phyloP scores from a whole-genome alignment of 2,797 vertebrate species.

The Myiotriccus ornatus region DNA sequence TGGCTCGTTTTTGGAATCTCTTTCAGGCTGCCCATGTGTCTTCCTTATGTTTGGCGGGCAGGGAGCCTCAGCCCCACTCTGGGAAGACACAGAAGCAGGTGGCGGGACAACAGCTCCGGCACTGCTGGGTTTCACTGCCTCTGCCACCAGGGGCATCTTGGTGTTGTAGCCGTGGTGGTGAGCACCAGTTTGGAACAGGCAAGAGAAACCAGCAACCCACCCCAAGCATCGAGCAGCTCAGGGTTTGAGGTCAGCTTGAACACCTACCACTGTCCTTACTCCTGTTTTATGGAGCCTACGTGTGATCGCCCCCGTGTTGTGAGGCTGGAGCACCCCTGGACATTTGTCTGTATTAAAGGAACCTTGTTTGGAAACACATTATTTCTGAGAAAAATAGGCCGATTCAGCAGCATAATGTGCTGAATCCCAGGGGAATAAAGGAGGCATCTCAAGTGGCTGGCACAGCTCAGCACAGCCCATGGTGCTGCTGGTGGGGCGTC shows the following conservation, averaged over 20 bases:
- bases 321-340: neutral
- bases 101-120: fast-evolving
- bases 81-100: neutral
- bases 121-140: neutral
- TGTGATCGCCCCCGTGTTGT: fast-evolving
- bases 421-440: neutral
- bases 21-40: neutral
- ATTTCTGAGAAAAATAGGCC: neutral
- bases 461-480: neutral
- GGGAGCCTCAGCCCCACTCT: neutral
- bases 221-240: neutral
- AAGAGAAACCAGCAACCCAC: neutral
- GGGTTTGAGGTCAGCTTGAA: neutral
- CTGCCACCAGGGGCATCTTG: neutral
- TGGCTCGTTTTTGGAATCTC: neutral
- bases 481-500: neutral
- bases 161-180: neutral
- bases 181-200: neutral
- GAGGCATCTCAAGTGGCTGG: neutral
- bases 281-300: neutral
- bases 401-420: neutral
- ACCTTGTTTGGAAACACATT: neutral
- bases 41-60: neutral
- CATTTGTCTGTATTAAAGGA: neutral
- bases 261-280: neutral